phyloP scores from a whole-genome alignment of 2,888 invertebrate species.

The Idaea biselata region DNA sequence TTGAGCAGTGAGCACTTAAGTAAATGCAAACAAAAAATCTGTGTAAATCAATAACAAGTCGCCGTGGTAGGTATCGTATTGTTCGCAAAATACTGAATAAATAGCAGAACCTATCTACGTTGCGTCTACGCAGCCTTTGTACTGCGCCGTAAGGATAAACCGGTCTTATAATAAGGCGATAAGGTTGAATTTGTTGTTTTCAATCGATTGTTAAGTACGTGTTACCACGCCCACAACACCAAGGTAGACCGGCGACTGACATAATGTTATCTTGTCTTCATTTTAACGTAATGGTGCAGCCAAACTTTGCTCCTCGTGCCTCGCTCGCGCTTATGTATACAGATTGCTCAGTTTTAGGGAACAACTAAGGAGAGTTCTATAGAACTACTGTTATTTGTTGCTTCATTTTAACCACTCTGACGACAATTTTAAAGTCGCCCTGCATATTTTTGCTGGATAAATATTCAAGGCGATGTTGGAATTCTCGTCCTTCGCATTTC shows the following conservation, averaged over 20 bases:
- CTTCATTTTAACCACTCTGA: too few relatives aligned
- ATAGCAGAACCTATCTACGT: background rate
- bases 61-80: slow-evolving; percentile 14
- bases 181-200: slow-evolving; percentile 5
- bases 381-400: too few relatives aligned
- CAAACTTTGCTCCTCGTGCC: background rate
- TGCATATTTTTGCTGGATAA: too few relatives aligned
- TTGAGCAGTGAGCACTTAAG: background rate
- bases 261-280: slow-evolving; percentile 9
- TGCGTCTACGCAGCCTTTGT: slow-evolving; percentile 3
- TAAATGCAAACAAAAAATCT: slow-evolving; percentile 7
- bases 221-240: slow-evolving; percentile 20
- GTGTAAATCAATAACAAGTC: slow-evolving; percentile 16
- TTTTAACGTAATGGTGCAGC: too few relatives aligned
- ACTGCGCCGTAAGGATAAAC: background rate
- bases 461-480: too few relatives aligned
- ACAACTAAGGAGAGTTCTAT: background rate
- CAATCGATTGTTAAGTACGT: slow-evolving; percentile 6
- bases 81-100: slow-evolving; percentile 1
- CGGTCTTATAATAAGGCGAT: slow-evolving; percentile 8
- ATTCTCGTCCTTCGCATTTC: too few relatives aligned
- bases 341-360: background rate
- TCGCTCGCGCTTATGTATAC: background rate
- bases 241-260: slow-evolving; percentile 19
- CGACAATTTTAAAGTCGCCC: too few relatives aligned